Evolutionary conservation across 1,140 invertebrate genomes (phyloP).

Genomic region (Leptopilina clavipes): DNA sequence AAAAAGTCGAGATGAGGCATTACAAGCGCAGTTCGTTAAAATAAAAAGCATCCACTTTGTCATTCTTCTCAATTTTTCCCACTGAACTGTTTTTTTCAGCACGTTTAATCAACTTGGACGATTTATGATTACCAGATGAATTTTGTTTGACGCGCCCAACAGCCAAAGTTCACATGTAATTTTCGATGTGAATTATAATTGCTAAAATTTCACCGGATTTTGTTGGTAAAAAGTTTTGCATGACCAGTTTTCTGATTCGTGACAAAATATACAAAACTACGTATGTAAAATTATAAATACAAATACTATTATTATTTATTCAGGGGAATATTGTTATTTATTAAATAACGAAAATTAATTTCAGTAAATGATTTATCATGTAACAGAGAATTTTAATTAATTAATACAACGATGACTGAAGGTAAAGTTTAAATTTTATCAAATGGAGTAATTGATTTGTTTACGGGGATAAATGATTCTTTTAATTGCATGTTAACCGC

Average conservation of each 20-base stretch:
- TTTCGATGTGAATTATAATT: slow-evolving; percentile 2
- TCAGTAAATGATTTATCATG: too few species aligned
- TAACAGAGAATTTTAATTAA: too few species aligned
- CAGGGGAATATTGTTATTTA: too few species aligned
- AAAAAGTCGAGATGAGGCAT: neutral
- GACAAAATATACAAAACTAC: too few species aligned
- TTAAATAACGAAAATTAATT: too few species aligned
- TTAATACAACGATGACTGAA: too few species aligned
- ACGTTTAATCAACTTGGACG: slow-evolving; percentile 15
- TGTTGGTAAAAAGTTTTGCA: neutral
- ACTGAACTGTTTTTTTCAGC: neutral
- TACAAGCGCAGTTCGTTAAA: slow-evolving; percentile 3
- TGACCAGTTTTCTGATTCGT: too few species aligned
- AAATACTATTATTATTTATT: too few species aligned
- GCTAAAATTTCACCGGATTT: neutral
- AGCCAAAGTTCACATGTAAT: slow-evolving; percentile 1
- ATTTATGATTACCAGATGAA: slow-evolving; percentile 3
- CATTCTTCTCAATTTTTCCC: neutral
- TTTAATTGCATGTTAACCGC: neutral
- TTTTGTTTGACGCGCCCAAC: neutral
- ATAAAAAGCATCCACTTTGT: slow-evolving; percentile 10
- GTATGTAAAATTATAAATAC: too few species aligned
- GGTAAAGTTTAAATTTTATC: too few species aligned
- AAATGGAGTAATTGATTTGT: too few species aligned
- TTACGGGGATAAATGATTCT: neutral